Percentiles rank a stretch among this genome's conserved stretches.
Conservation (phyloP, 2,797 vertebrate species). For the Lepus oiostolus region DNA sequence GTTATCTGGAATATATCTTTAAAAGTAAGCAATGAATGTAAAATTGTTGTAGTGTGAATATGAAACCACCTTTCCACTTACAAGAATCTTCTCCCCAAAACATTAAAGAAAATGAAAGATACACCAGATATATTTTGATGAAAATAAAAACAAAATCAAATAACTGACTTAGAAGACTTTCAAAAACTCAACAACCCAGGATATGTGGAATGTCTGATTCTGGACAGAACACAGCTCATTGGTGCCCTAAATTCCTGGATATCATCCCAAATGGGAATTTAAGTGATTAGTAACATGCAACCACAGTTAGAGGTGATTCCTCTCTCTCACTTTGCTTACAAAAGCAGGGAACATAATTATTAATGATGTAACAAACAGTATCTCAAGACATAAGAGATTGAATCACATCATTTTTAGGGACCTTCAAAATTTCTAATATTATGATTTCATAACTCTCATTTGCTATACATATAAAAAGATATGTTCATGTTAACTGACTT, state of each 20-base stretch:
- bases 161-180: not conserved
- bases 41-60: not conserved
- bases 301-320: not conserved
- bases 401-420: not conserved
- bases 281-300: not conserved
- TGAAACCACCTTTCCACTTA: not conserved
- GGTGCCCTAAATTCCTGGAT: not conserved
- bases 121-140: not conserved
- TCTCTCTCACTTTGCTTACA: not conserved
- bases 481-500: conserved; percentile 38
- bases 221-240: not conserved
- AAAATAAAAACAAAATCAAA: conserved; percentile 35
- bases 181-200: not conserved
- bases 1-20: not conserved
- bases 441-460: not conserved
- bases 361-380: not conserved
- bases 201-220: not conserved
- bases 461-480: not conserved
- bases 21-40: not conserved
- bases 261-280: not conserved
- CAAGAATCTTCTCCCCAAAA: not conserved
- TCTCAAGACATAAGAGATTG: not conserved
- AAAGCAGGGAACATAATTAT: conserved; percentile 32
- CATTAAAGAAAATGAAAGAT: not conserved
- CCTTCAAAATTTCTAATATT: conserved; percentile 30